Evolutionary conservation across 2,888 invertebrate genomes (phyloP), one percentile per base, ranked within the genome.

Genomic region (Ashinkailepas kermadecensis): DNA sequence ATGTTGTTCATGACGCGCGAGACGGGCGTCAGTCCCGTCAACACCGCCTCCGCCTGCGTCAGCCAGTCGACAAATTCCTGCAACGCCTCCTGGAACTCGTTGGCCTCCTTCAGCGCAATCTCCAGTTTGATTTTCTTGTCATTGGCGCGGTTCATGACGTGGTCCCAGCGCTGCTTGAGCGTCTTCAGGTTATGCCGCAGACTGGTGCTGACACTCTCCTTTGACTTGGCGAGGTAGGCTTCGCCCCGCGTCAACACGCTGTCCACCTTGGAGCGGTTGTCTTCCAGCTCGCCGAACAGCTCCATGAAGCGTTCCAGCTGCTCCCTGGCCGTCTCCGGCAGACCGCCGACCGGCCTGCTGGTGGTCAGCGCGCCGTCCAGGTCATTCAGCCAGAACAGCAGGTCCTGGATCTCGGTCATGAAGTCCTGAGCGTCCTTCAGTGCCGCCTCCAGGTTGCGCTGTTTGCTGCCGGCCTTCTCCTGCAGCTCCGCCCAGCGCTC

Each of bases 51-150:
- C 0, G 97, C 97, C 86, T 94, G 93, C 6, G 96, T 96, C 80
- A 99, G 89, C 99, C 99, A 99, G 88, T 95, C 94, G 13, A 97
- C 96, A 88, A 99, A 98, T 9, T 94, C 93, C 87, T 97, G 95
- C 79, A 99, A 90, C 0, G 97, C 95, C 86, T 95, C 95, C 88
- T 99, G 97, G 92, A 99, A 98, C 87, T 97, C 97, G 23, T 88
- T 87, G 0, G 99, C 99, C 88, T 98, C 97, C 86, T 95, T 95
- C 81, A 98, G 91, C 0, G 99, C 99, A 85, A 98, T 97, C 88
- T 98, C 97, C 81, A 99, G 89, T 88, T 99, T 99, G 86, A 96
- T 96, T 90, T 97, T 98, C 89, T 97, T 96, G 87, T 99, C 98
- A 84, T 94, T 95, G 0, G 97, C 97, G 84, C 97, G 91, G 18